A percentile compares a stretch with the other conserved stretches of the same genome.
Conservation (phyloP, 2,113 vertebrate genomes). For the Vulpes ferrilata region DNA sequence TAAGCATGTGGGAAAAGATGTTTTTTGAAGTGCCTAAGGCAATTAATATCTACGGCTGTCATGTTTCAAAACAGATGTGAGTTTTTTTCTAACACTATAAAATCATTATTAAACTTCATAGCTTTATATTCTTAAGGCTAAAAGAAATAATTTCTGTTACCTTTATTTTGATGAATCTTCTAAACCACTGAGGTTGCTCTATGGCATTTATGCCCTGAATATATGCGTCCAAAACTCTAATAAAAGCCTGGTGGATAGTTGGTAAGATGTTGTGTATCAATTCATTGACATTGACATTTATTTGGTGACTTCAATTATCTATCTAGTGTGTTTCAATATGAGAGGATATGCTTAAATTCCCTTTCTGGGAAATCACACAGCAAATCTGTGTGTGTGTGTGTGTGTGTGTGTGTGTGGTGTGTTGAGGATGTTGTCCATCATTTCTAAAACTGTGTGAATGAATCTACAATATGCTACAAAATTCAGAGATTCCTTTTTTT, state of each 20-base stretch:
- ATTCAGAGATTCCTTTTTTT: neutral
- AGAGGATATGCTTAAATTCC: neutral
- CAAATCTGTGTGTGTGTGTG: neutral
- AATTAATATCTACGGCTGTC: constrained; percentile 56
- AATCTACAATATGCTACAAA: neutral
- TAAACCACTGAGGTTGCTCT: neutral
- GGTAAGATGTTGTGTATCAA: neutral
- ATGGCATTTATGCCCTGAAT: constrained; percentile 25
- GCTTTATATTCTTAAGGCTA: neutral
- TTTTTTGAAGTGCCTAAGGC: constrained; percentile 40
- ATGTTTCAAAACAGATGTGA: neutral
- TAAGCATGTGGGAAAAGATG: neutral
- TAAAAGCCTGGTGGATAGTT: neutral
- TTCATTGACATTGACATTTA: neutral
- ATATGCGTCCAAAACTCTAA: neutral
- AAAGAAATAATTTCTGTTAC: constrained; percentile 44
- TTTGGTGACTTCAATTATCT: neutral
- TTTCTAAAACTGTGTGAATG: neutral
- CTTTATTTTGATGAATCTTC: constrained; percentile 62
- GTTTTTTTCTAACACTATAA: constrained; percentile 23
- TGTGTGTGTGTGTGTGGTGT: neutral
- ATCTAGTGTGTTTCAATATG: neutral
- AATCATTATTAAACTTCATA: constrained; percentile 66
- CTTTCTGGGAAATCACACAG: neutral
- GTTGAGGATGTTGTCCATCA: neutral